Conservation (phyloP, 2,113 vertebrate species). For the Coturnix japonica region DNA sequence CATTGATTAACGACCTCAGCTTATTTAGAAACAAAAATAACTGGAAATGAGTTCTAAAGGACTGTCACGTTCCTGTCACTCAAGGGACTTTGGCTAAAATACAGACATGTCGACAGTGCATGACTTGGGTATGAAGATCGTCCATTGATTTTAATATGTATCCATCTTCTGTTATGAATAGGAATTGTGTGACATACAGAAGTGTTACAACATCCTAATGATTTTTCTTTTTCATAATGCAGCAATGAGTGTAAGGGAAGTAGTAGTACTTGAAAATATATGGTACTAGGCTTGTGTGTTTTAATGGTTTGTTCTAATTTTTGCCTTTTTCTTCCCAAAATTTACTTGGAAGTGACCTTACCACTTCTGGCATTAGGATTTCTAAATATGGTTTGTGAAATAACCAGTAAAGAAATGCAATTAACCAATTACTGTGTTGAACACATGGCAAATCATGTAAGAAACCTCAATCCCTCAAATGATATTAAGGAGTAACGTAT, state of each 20-base stretch:
- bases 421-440: slow-evolving; percentile 30
- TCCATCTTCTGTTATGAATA: background rate
- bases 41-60: slow-evolving; percentile 52
- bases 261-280: background rate
- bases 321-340: slow-evolving; percentile 1
- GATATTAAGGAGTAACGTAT: background rate
- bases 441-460: slow-evolving; percentile 4
- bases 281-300: background rate
- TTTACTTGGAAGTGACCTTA: slow-evolving; percentile 19
- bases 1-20: slow-evolving; percentile 51
- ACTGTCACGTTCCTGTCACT: background rate
- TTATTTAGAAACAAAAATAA: slow-evolving; percentile 62
- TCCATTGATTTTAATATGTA: background rate
- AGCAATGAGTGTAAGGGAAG: background rate
- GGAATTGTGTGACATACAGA: slow-evolving; percentile 21
- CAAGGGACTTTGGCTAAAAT: background rate
- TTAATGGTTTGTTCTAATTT: background rate
- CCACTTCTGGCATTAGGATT: background rate
- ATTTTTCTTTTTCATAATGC: background rate
- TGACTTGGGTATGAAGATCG: background rate
- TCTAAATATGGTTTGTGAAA: slow-evolving; percentile 42
- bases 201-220: background rate
- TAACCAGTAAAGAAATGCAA: slow-evolving; percentile 24
- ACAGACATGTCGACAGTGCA: background rate
- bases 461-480: background rate